phyloP scores from a whole-genome alignment of 2,888 invertebrate species.

The Drosophila ezoana region DNA sequence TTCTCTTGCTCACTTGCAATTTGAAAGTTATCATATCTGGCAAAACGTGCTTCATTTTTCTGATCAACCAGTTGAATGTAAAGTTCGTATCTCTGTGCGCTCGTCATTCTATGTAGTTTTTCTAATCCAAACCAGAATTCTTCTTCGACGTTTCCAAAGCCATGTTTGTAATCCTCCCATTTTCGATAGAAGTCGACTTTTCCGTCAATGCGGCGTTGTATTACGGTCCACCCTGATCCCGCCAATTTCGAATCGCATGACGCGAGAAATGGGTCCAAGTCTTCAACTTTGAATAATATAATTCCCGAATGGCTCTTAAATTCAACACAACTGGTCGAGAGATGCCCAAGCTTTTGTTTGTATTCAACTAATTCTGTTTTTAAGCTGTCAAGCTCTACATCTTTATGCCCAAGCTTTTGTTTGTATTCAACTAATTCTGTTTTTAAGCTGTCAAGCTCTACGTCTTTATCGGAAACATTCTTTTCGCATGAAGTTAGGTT shows the following conservation, averaged over 20 bases:
- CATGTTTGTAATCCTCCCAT: constrained; percentile 14
- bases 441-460: too few relatives aligned
- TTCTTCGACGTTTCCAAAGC: neutral
- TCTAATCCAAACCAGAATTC: neutral
- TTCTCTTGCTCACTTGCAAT: neutral
- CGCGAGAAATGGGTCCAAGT: neutral
- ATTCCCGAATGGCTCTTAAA: neutral
- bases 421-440: too few relatives aligned
- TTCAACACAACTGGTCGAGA: neutral
- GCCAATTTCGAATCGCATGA: neutral
- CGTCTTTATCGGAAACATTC: too few relatives aligned
- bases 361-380: too few relatives aligned
- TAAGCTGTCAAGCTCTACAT: too few relatives aligned
- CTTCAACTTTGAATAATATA: neutral
- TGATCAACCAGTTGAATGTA: constrained; percentile 4
- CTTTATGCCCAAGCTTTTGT: too few relatives aligned
- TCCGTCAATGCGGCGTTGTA: constrained; percentile 21
- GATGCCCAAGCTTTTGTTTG: too few relatives aligned
- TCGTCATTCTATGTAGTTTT: neutral
- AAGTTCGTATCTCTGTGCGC: neutral
- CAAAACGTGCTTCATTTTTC: neutral
- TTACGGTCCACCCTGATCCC: constrained; percentile 17
- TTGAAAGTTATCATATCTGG: constrained; percentile 3
- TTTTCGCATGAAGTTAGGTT: too few relatives aligned
- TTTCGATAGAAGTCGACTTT: constrained; percentile 15